Base-by-base conservation (phyloP, 2,113 vertebrate genomes). In the Salvelinus namaycush region DNA sequence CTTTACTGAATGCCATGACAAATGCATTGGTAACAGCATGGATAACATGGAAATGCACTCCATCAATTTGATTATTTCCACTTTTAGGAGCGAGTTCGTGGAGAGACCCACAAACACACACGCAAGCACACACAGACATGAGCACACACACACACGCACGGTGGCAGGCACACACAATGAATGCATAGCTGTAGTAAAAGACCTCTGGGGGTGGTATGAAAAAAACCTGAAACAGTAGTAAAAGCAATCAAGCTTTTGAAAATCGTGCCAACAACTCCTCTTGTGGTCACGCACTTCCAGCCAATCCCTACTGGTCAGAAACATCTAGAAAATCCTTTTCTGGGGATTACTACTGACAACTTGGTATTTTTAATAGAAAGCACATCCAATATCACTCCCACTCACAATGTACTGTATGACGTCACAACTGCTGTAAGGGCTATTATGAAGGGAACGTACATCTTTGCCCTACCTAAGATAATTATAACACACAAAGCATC, bases 221-320 rank as follows among this genome's bases (percentile, higher is more conserved):
- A 44, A 44, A 9, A 44, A 44, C 0, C 7, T 9, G 7, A 11
- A 44, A 44, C 13, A 64, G 29, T n/a, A 54, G 76, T 22, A 77
- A 31, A 64, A 74, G 49, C 9, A n/a, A 67, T 74, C 16, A 64
- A 71, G 67, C 64, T 76, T 76, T 76, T 60, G 22, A 76, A 73
- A 73, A 70, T 64, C 73, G 62, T 71, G 54, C 49, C 49, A 72
- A 68, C 54, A 60, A 75, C 70, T 57, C 70, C 70, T 65, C 70
- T 70, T 27, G 70, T 49, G 70, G 73, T 82, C 80, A 80, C 73
- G 80, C 78, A 73, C 62, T 54, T 9, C 34, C 26, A 9, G 66
- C 27, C 3, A 44, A 66, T 57, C 62, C 74, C 70, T 60, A 73
- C 27, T 75, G 73, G 70, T 73, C 24, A 39, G 67, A 76, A 60